Base-by-base conservation (phyloP, 2,888 invertebrate species). In the Exocentrus adspersus region DNA sequence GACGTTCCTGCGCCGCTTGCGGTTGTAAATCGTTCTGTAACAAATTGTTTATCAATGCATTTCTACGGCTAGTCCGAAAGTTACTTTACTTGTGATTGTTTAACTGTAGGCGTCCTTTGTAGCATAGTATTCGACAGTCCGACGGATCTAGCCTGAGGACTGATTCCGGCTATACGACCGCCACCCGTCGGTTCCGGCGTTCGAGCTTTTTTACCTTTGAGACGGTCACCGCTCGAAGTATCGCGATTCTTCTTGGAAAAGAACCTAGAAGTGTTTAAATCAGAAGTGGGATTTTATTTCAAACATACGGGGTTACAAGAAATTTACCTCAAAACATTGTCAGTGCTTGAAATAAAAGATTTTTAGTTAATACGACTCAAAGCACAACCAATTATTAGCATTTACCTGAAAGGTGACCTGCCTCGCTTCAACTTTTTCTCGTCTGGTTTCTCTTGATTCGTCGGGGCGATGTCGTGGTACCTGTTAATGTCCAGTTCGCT, bases 361-460 rank as follows among this genome's bases (percentile, higher is more conserved):
- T 32, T n/a, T 48, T 37, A 20, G 20, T 51, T 61, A 46, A 56
- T 37, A 53, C 45, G 48, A 60, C 41, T n/a, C 9, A 30, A 2
- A 20, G n/a, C 28, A 28, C 7, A 48, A 48, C 12, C n/a, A 16
- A 7, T n/a, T n/a, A n/a, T n/a, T 24, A 28, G 45, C 59, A 69
- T 76, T n/a, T n/a, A 92, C 90, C 92, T 92, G 83, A 98, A 97
- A 14, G 97, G 96, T 37, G 96, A 96, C 70, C 95, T 88, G 56
- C 95, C 95, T 7, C 96, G 85, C 81, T 92, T 90, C 79, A n/a
- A n/a, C n/a, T 92, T 91, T 77, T 92, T 90, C 45, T 82, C 80
- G 2, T 74, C 76, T 19, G 54, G 41, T 67, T 80, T 79, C 28
- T 78, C 77, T 56, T 74, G 73, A 65, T 75, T 72, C 14, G 64